Conservation (phyloP, 2,888 invertebrate genomes). For the Buathra laborator region DNA sequence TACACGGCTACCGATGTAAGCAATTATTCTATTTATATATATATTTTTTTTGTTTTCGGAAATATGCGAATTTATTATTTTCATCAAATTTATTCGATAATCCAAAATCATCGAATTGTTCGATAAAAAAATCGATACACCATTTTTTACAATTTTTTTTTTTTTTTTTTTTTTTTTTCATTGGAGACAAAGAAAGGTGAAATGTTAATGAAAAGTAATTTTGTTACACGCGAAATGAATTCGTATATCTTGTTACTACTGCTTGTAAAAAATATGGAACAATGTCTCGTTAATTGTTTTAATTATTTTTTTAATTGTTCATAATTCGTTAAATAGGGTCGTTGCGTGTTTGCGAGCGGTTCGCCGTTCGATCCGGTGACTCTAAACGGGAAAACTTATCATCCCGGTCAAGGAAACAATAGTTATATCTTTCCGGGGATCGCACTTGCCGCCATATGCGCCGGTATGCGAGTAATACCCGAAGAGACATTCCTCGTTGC, state of each 20-base stretch:
- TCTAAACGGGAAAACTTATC: constrained; percentile 91
- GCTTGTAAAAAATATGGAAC: too few relatives aligned
- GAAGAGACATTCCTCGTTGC: constrained; percentile 97
- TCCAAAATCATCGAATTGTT: too few relatives aligned
- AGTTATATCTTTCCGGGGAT: constrained; percentile 99
- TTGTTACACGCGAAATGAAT: too few relatives aligned
- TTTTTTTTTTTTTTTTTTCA: too few relatives aligned
- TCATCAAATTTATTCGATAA: too few relatives aligned
- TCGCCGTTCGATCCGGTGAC: constrained; percentile 97
- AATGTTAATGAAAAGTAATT: too few relatives aligned
- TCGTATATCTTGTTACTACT: too few relatives aligned
- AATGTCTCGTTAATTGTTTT: not conserved
- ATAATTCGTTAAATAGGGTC: constrained; percentile 88
- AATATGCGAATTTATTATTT: not conserved
- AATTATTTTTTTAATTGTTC: constrained; percentile 36
- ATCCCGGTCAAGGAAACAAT: constrained; percentile 99
- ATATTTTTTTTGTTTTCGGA: constrained; percentile 24
- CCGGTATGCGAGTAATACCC: constrained; percentile 95
- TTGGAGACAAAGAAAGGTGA: too few relatives aligned
- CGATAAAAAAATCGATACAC: too few relatives aligned
- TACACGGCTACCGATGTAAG: constrained; percentile 94
- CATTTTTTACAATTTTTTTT: too few relatives aligned
- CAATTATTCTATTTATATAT: constrained; percentile 43
- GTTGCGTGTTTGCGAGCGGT: constrained; percentile 97
- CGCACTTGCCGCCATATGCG: constrained; percentile 95